A percentile compares a stretch with the other conserved stretches of the same genome.
These are phyloP conservation scores for Oxyura jamaicensis DNA, from an alignment of 2,113 vertebrate species.

Conservation along the genomic window DNA sequence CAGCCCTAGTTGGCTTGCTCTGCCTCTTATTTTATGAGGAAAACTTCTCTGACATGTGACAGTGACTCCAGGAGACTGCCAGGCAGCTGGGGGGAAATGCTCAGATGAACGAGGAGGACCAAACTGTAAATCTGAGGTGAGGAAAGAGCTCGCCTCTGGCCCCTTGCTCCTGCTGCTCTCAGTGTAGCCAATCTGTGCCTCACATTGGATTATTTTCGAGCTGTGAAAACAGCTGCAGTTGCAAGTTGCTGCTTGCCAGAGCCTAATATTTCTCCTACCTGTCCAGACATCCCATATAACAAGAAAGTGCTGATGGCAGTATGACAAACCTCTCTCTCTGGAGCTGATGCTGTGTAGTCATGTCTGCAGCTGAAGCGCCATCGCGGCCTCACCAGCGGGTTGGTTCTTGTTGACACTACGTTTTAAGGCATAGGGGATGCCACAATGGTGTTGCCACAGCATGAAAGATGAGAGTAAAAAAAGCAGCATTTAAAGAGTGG, in stretches of 20 bases:
- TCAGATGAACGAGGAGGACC: not conserved
- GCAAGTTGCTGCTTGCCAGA: conserved; percentile 72
- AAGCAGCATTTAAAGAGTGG: not conserved
- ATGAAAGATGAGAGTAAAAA: not conserved
- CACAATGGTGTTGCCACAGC: not conserved
- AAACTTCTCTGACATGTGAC: not conserved
- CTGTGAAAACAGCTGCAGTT: conserved; percentile 64
- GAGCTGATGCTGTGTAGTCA: conserved; percentile 16
- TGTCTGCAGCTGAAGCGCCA: conserved; percentile 20
- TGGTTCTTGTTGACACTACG: not conserved
- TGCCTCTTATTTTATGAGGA: not conserved
- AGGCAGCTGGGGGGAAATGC: not conserved
- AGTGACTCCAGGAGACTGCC: not conserved
- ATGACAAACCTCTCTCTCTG: conserved; percentile 39
- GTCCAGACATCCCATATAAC: conserved; percentile 63
- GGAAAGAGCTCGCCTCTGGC: not conserved
- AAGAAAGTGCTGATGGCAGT: conserved; percentile 66
- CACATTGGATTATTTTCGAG: not conserved
- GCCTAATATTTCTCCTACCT: conserved; percentile 64
- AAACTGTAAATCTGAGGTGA: not conserved
- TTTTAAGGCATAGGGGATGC: not conserved
- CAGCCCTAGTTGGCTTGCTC: not conserved
- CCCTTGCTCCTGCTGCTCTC: conserved; percentile 1
- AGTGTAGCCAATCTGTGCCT: conserved; percentile 8
- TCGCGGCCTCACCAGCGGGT: not conserved